A percentile compares a stretch with the other conserved stretches of the same genome.
Conservation (phyloP, 2,888 invertebrate genomes). For the Drosophila helvetica region DNA sequence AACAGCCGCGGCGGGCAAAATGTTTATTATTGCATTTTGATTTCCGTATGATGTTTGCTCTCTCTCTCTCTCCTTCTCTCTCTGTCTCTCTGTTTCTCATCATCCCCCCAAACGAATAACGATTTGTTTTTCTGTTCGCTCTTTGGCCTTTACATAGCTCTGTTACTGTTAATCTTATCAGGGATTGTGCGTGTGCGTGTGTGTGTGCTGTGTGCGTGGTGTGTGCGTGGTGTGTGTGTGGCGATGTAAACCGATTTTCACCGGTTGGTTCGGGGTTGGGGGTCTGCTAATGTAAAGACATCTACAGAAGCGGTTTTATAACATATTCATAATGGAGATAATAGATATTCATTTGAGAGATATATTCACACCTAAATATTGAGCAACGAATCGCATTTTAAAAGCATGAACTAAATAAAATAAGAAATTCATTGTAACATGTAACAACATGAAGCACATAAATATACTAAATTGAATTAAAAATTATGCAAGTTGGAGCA, state of each 20-base stretch:
- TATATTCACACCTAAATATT: too few relatives aligned
- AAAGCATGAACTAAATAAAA: too few relatives aligned
- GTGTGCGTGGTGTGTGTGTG: neutral
- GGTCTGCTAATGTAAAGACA: too few relatives aligned
- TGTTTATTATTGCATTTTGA: slow-evolving; percentile 74
- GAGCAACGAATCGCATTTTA: too few relatives aligned
- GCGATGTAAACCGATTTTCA: neutral
- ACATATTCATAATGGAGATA: neutral
- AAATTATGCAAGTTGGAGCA: too few relatives aligned
- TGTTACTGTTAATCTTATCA: slow-evolving; percentile 32
- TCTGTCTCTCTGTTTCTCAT: slow-evolving; percentile 2
- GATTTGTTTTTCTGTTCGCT: neutral
- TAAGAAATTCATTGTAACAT: too few relatives aligned
- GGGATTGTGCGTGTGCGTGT: neutral
- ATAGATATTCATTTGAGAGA: too few relatives aligned
- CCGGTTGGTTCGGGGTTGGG: neutral
- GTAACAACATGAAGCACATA: too few relatives aligned
- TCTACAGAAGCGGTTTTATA: neutral
- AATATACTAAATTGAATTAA: too few relatives aligned
- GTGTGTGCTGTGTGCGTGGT: too few relatives aligned
- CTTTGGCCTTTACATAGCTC: slow-evolving; percentile 24
- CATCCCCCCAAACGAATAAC: slow-evolving; percentile 25
- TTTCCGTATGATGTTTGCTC: slow-evolving; percentile 67
- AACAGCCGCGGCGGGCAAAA: slow-evolving; percentile 35
- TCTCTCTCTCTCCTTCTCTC: slow-evolving; percentile 33